phyloP scores from a whole-genome alignment of 2,888 invertebrate species.

The Rhopalosiphum nymphaeae region DNA sequence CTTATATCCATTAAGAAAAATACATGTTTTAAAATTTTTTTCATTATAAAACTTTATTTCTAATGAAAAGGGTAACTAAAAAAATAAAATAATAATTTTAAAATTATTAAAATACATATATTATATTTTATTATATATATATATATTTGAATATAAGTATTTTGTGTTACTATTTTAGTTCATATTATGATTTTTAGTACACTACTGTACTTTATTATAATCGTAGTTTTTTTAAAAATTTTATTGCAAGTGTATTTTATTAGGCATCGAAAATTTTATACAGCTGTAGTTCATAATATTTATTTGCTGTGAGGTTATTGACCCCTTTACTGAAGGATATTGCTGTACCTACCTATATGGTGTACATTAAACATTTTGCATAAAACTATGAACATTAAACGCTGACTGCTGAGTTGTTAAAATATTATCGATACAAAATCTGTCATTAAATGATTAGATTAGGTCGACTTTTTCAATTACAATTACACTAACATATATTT shows the following conservation, averaged over 20 bases:
- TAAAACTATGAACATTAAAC: not conserved
- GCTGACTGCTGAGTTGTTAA: constrained; percentile 40
- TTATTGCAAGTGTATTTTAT: not conserved
- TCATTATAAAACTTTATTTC: not conserved
- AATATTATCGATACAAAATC: constrained; percentile 12
- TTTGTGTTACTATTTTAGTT: not conserved
- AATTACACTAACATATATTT: not conserved
- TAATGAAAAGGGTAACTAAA: not conserved
- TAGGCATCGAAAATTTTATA: not conserved
- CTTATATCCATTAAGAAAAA: not conserved
- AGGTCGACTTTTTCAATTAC: not conserved
- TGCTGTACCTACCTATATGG: not conserved
- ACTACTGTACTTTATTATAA: not conserved
- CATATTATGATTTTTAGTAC: not conserved
- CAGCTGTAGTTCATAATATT: constrained; percentile 16
- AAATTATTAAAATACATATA: not conserved
- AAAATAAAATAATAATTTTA: not conserved
- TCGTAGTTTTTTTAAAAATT: not conserved
- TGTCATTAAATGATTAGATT: not conserved
- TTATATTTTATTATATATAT: no score
- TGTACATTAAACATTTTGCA: not conserved
- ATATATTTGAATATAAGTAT: not conserved
- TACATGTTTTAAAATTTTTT: not conserved
- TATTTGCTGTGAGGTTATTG: constrained; percentile 12
- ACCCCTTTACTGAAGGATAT: not conserved